Conservation (phyloP, 2,113 vertebrate genomes). For the Uria lomvia region DNA sequence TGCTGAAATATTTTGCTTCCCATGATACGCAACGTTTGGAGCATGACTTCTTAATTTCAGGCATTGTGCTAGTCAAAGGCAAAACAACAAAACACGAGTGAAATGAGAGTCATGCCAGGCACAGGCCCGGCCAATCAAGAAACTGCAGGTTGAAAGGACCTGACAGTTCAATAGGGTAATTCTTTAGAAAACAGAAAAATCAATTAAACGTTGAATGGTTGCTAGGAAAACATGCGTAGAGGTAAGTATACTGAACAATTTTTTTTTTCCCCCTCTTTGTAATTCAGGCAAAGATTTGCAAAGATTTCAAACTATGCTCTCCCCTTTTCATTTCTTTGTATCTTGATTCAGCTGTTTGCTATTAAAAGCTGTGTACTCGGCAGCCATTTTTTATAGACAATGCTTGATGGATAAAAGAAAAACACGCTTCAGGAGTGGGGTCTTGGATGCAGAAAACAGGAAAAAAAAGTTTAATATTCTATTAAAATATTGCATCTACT, state of each 20-base stretch:
- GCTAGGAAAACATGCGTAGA: neutral
- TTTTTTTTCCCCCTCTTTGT: neutral
- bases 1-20: neutral
- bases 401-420: neutral
- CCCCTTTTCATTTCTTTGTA: neutral
- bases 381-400: neutral
- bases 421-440: neutral
- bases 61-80: neutral
- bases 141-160: neutral
- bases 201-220: neutral
- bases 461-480: neutral
- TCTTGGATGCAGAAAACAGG: neutral
- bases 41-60: neutral
- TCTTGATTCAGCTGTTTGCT: neutral
- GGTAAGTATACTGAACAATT: neutral
- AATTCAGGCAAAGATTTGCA: neutral
- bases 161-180: neutral
- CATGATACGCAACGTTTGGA: fast-evolving
- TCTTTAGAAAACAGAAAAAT: neutral
- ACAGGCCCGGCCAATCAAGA: neutral
- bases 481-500: neutral
- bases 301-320: neutral
- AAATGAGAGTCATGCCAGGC: neutral
- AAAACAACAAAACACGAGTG: fast-evolving
- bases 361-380: neutral